Evolutionary conservation across 2,888 invertebrate species (phyloP).

Genomic region (Epistrophe eligans): DNA sequence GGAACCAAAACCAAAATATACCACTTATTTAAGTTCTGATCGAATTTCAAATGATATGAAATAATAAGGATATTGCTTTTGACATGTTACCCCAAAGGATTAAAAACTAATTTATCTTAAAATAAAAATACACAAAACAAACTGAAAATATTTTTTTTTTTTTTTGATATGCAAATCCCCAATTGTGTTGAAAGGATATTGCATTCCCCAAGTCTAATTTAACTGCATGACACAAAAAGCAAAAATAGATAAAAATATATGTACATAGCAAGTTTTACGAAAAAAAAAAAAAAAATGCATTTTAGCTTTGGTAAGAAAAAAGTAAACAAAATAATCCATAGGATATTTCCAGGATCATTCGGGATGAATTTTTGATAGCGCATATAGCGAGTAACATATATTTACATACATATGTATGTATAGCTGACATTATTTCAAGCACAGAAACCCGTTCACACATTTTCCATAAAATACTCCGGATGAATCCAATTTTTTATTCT

Average conservation of each 20-base stretch:
- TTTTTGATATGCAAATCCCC: not conserved
- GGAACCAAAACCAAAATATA: too few relatives aligned
- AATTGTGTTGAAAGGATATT: slow-evolving; percentile 23
- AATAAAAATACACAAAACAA: not conserved
- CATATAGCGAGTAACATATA: not conserved
- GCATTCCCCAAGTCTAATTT: slow-evolving; percentile 40
- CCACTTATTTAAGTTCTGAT: not conserved
- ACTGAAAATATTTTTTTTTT: not conserved
- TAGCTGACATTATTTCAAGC: not conserved
- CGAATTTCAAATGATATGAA: not conserved
- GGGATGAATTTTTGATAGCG: slow-evolving; percentile 36
- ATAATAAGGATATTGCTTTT: not conserved
- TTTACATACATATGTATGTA: not conserved
- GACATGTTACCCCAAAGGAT: slow-evolving; percentile 18
- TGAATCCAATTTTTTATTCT: slow-evolving; percentile 5
- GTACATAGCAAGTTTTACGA: not conserved
- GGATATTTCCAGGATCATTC: slow-evolving; percentile 34
- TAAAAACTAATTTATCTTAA: slow-evolving; percentile 37
- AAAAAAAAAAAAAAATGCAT: not conserved
- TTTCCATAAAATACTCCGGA: slow-evolving; percentile 10
- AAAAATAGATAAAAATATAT: slow-evolving; percentile 4
- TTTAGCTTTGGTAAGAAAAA: slow-evolving; percentile 20
- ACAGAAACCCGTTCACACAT: slow-evolving; percentile 2
- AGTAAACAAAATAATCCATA: slow-evolving; percentile 30
- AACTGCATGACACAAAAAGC: slow-evolving; percentile 20